Base-by-base conservation (phyloP, 2,797 vertebrate genomes). In the Macrochelys suwanniensis region DNA sequence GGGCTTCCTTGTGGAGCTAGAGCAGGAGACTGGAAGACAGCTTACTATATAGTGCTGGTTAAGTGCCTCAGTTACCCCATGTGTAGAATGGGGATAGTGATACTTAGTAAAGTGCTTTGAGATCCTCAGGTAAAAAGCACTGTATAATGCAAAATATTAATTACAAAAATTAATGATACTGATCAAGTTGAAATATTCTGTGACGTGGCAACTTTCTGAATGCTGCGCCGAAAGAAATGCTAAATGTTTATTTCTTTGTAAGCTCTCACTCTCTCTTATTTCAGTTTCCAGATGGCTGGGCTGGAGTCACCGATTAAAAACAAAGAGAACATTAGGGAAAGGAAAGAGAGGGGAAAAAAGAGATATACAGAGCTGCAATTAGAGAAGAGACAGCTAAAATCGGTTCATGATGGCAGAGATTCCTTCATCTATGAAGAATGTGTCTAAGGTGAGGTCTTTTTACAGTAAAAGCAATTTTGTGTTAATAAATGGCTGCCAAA, bases 351-450 rank as follows among this genome's bases (percentile, higher is more conserved):
- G 19, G 84, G 86, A 89, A 95, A 95, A 89, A 81, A 95, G 93
- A 96, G 94, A 97, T 97, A 97, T 92, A 98, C 94, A 96, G 94
- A 97, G 76, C 50, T 88, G 97, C 97, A 98, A 98, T 98, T 98
- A 98, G 89, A 95, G 94, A 97, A 97, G 94, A 98, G 98, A 98
- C 97, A 98, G 97, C 97, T 97, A 92, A 98, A 98, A 98, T 98
- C 84, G 97, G 91, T 98, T 98, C 97, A 98, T 91, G 97, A 98
- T 98, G 98, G 93, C 87, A 95, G 74, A 33, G 93, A 96, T 97
- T 96, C 97, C 97, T 97, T 98, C 97, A 98, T 93, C 94, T 91
- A 84, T 91, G 89, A 97, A 95, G 93, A 98, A 98, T 98, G 96
- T 96, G 87, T 97, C 95, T 93, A 93, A 97, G 95, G 97, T 97